Evolutionary conservation across 30 jellyfish, hydroid and myxozoan species (phyloP), one percentile per base, ranked within the genome.

Genomic region (Mastigias papua): DNA sequence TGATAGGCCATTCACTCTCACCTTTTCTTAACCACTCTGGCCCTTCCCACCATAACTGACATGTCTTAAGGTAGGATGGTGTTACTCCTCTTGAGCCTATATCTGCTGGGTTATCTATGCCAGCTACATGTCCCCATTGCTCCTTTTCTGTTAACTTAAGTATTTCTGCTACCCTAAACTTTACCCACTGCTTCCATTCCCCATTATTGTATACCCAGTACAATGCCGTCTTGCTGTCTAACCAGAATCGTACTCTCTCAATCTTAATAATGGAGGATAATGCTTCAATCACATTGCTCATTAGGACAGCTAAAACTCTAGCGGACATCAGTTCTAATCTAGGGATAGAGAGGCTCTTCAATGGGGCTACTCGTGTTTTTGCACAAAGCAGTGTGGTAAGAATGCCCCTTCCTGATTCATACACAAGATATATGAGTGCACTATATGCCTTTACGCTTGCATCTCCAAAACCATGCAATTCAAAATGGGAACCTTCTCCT

Each of bases 401-500:
- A 7, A 34, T 19, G 20, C 89, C 89, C 48, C 70, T 26, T 32
- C 48, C 29, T 1, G 87, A 42, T 29, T 69, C 5, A 70, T 33
- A 84, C 9, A 84, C 88, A 13, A 84, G 84, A 50, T 69, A 84
- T 1, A 84, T 64, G 33, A 34, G 49, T 50, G 93, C 93, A 71
- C 93, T 67, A 57, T 69, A 84, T 15, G 87, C 93, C 48, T 84
- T 71, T 33, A 11, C 11, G 72, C 94, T 86, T 19, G 89, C 95
- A 73, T 64, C 95, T 7, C 84, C 95, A 64, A 86, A 86, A 26
- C 95, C 95, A 66, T 86, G 89, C 28, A 86, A 26, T 80, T 86
- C 82, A 63, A 67, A 57, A 10, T 42, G 19, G 25, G 74, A 58
- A 32, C 73, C 35, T 62, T 65, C 89, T 5, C 84, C 89, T 25